These are phyloP conservation scores for Neofelis nebulosa DNA, from an alignment of 2,113 vertebrate genomes.

Conservation along the genomic window DNA sequence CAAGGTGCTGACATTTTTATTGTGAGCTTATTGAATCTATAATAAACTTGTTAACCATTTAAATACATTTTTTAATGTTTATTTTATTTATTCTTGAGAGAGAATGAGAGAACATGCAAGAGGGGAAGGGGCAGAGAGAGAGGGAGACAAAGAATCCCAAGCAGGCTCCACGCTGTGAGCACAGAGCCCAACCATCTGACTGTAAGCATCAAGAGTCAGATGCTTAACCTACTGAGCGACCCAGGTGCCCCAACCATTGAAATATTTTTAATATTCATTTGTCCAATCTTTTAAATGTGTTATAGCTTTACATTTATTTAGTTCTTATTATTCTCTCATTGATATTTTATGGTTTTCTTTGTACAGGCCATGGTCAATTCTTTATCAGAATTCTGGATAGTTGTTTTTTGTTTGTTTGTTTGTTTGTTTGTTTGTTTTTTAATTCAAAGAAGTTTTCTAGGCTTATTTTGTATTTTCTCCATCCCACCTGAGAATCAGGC, in stretches of 20 bases:
- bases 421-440: neutral
- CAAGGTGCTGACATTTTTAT: neutral
- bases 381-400: neutral
- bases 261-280: neutral
- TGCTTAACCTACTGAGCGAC: too few species aligned
- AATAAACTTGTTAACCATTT: neutral
- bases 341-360: neutral
- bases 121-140: neutral
- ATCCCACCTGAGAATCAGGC: neutral
- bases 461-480: neutral
- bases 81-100: neutral
- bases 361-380: neutral
- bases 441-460: neutral
- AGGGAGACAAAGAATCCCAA: too few species aligned
- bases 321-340: neutral
- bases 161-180: too few species aligned
- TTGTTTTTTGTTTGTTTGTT: neutral
- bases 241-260: too few species aligned
- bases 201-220: too few species aligned
- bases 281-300: neutral
- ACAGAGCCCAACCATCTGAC: too few species aligned
- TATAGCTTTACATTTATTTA: neutral
- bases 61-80: neutral
- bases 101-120: neutral
- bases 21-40: neutral